Conservation (phyloP, 2,113 vertebrate genomes). For the Grallaria varia region DNA sequence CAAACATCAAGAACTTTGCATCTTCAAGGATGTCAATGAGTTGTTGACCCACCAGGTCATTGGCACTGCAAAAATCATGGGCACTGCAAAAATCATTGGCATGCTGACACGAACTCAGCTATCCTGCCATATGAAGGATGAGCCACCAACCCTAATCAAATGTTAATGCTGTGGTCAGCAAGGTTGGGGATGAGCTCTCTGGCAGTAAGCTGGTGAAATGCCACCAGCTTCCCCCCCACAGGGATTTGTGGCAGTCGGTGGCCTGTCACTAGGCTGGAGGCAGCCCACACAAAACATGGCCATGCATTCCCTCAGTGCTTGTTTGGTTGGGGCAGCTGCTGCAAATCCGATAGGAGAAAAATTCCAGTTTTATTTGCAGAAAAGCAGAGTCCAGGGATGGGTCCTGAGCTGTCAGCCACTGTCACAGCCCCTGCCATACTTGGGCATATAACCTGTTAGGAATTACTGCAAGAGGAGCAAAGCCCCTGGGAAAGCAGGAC, state of each 20-base stretch:
- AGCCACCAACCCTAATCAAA: neutral
- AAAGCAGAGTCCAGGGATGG: neutral
- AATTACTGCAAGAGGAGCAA: neutral
- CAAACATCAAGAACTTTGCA: neutral
- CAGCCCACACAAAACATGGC: neutral
- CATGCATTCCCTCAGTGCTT: neutral
- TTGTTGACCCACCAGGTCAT: neutral
- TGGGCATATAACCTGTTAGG: neutral
- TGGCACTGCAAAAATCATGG: neutral
- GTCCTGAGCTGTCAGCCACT: neutral
- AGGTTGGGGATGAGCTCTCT: accelerated
- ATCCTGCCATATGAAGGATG: accelerated
- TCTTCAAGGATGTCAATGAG: neutral
- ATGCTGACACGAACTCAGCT: accelerated
- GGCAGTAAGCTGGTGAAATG: accelerated
- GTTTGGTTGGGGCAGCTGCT: neutral
- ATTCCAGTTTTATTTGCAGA: neutral
- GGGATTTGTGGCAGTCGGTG: neutral
- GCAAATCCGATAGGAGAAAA: neutral
- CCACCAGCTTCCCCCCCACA: neutral
- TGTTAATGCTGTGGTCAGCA: neutral
- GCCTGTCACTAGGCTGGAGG: accelerated
- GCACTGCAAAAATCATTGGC: neutral
- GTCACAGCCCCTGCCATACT: neutral
- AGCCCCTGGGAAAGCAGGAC: neutral